phyloP scores from a whole-genome alignment of 2,888 invertebrate genomes.

The Parnassius smintheus region DNA sequence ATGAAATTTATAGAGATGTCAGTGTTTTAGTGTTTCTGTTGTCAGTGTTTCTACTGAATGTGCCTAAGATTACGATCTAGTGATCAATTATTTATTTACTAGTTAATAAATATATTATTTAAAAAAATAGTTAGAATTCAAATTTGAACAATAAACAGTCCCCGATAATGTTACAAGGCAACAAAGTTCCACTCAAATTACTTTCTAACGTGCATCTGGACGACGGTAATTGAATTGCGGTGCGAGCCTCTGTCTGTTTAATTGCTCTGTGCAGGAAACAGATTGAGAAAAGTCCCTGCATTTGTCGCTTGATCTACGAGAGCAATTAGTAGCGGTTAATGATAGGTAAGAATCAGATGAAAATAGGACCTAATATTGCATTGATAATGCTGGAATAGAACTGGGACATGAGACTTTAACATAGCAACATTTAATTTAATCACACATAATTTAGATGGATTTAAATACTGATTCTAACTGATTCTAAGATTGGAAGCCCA shows the following conservation, averaged over 20 bases:
- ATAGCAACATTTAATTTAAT: too few species aligned
- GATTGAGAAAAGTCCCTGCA: slow-evolving; percentile 37
- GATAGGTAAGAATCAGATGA: slow-evolving; percentile 26
- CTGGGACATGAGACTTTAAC: too few species aligned
- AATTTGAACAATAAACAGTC: slow-evolving; percentile 24
- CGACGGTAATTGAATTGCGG: slow-evolving; percentile 51
- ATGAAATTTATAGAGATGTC: neutral
- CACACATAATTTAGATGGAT: too few species aligned
- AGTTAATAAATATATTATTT: too few species aligned
- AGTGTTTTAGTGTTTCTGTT: too few species aligned
- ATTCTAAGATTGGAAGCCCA: too few species aligned
- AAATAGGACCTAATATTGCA: neutral
- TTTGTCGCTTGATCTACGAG: slow-evolving; percentile 37
- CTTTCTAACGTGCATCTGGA: slow-evolving; percentile 48
- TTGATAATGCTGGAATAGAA: too few species aligned
- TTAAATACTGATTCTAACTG: too few species aligned
- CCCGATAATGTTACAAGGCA: slow-evolving; percentile 31
- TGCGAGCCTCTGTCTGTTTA: slow-evolving; percentile 45
- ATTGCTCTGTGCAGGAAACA: slow-evolving; percentile 40
- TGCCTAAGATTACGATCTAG: too few species aligned
- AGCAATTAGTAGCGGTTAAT: slow-evolving; percentile 41
- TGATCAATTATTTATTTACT: too few species aligned
- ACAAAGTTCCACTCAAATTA: slow-evolving; percentile 54
- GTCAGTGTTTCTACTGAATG: too few species aligned
- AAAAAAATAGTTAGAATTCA: neutral